phyloP scores from a whole-genome alignment of 2,888 invertebrate species.

The Volucella inanis region DNA sequence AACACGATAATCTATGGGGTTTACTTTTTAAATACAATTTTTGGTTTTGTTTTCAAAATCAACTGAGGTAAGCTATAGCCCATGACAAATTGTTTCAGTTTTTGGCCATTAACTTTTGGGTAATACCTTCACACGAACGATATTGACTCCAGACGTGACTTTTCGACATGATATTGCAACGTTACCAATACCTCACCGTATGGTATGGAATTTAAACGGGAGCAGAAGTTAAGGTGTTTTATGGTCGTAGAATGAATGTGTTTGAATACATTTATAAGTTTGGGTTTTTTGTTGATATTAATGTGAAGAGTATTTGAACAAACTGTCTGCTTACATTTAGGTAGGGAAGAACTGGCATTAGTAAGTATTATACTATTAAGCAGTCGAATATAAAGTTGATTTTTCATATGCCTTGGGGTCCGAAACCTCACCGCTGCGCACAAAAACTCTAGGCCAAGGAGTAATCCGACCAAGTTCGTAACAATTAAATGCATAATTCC shows the following conservation, averaged over 20 bases:
- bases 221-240: conserved; percentile 7
- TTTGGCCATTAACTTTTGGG: conserved; percentile 35
- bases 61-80: neutral
- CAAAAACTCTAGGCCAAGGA: no score
- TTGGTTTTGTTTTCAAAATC: neutral
- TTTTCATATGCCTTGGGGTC: no score
- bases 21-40: neutral
- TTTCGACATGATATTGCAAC: conserved; percentile 41
- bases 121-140: conserved; percentile 23
- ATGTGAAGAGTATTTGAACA: no score
- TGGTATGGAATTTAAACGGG: conserved; percentile 16
- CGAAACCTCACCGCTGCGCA: no score
- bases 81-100: conserved; percentile 42
- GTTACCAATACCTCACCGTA: conserved; percentile 17
- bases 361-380: no score
- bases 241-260: neutral
- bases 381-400: no score
- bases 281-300: no score
- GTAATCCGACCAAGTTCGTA: no score
- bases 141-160: conserved; percentile 11
- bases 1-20: neutral
- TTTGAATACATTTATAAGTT: no score
- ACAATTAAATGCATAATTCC: no score
- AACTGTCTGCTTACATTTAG: no score
- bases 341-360: no score